Base-by-base conservation (phyloP, 2,888 invertebrate genomes). In the Apoderus coryli region DNA sequence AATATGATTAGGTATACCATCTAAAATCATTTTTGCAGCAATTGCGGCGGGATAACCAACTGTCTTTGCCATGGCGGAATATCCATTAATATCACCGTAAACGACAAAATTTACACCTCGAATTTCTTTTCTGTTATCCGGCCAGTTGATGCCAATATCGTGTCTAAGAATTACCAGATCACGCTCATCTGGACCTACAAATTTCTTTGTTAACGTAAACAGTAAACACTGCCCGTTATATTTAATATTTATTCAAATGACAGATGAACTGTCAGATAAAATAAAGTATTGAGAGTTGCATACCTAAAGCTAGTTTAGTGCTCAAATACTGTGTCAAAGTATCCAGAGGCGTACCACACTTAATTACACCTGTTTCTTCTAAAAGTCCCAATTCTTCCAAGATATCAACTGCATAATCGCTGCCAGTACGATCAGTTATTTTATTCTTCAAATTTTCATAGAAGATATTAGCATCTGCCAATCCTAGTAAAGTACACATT, bases 61-160 rank as follows among this genome's bases (percentile, higher is more conserved):
- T 5, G 86, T 84, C 48, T 81, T 74, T 1, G 89, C 82, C 98
- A 98, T 99, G 14, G 98, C 98, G 0, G 95, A 92, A 57, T 88
- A 86, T 1, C 82, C 80, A 10, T 64, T 57, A 5, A 42, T 37
- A 37, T 81, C 75, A 0, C 96, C 96, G 44, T 98, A 90, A 32
- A 80, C 79, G 0, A 95, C 85, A 60, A 96, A 72, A 39, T 81
- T 86, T 29, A 86, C 76, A 37, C 74, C 84, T 27, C 86, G 73
- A 27, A 71, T 63, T 60, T 96, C 95, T 39, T 73, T 65, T 39
- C 67, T 70, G 11, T 79, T 79, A 51, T 92, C 86, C 3, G 86
- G 82, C 89, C 93, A 93, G 34, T 78, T 72, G 33, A 95, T 85
- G 14, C 80, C 84, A 26, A 99, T 66, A 49, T 95, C 86, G 54